Evolutionary conservation across 1,140 invertebrate genomes (phyloP).

Genomic region (Helicoverpa armigera): DNA sequence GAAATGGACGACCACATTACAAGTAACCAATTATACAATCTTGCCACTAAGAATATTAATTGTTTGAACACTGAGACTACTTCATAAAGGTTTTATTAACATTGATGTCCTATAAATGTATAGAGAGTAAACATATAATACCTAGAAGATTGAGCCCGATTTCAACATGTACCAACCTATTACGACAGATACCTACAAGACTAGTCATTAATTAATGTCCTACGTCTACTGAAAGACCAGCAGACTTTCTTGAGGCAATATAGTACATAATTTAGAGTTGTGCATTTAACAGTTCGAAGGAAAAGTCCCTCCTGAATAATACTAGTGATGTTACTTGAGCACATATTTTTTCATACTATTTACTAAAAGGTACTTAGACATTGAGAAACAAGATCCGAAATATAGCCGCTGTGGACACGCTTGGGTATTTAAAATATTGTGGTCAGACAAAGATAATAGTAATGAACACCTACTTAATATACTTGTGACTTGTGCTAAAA

Average conservation of each 20-base stretch:
- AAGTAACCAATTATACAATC: background rate
- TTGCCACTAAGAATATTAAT: background rate
- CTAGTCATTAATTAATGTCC: conserved; percentile 1
- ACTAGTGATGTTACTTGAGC: conserved; percentile 12
- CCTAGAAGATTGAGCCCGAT: background rate
- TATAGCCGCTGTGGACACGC: conserved; percentile 6
- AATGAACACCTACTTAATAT: no score
- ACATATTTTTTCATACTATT: conserved; percentile 19
- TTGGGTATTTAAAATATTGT: background rate
- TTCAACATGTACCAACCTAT: background rate
- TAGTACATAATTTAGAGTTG: conserved; percentile 4
- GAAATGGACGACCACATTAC: background rate
- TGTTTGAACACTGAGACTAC: background rate
- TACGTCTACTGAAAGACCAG: conserved; percentile 3
- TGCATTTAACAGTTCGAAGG: conserved; percentile 12
- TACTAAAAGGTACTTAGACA: background rate
- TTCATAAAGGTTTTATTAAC: background rate
- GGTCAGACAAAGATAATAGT: no score
- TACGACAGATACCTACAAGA: conserved; percentile 2
- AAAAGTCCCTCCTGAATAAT: conserved; percentile 14
- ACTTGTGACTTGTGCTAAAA: background rate
- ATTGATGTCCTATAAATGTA: background rate
- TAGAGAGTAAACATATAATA: background rate
- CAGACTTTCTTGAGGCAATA: background rate
- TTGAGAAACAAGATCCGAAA: background rate